Evolutionary conservation across 1,140 invertebrate genomes (phyloP).

Genomic region (Caerostris extrusa): DNA sequence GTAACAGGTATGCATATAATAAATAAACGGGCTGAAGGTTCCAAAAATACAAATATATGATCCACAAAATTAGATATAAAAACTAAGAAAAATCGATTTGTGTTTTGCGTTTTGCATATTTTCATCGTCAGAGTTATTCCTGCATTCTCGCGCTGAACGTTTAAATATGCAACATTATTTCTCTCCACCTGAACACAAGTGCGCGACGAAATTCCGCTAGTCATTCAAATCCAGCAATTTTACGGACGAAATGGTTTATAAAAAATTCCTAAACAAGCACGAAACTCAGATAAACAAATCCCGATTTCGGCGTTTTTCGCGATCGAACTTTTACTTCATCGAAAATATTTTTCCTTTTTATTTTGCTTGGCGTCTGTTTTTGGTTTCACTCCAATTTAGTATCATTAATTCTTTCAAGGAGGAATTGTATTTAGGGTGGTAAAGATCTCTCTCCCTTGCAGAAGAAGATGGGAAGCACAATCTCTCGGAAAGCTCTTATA

Average conservation of each 20-base stretch:
- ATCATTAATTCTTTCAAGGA: not conserved
- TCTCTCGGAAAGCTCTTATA: not conserved
- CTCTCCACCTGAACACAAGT: not conserved
- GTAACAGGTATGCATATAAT: too few species aligned
- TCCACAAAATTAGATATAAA: too few species aligned
- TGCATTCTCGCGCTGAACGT: too few species aligned
- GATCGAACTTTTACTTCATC: not conserved
- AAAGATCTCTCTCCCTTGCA: too few species aligned
- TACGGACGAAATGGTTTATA: not conserved
- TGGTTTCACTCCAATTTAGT: not conserved
- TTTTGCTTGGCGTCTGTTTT: not conserved
- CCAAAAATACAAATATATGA: too few species aligned
- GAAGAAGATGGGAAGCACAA: not conserved
- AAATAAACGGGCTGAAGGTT: too few species aligned
- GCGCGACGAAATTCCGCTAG: not conserved
- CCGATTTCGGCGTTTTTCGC: not conserved
- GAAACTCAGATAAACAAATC: not conserved
- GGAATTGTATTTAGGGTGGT: not conserved
- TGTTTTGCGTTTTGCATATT: too few species aligned
- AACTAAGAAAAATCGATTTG: too few species aligned
- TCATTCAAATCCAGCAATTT: slow-evolving; percentile 22
- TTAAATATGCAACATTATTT: not conserved
- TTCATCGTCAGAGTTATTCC: too few species aligned
- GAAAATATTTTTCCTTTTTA: not conserved
- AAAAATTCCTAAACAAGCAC: not conserved